phyloP scores from a whole-genome alignment of 2,888 invertebrate species.

The Homarus gammarus region DNA sequence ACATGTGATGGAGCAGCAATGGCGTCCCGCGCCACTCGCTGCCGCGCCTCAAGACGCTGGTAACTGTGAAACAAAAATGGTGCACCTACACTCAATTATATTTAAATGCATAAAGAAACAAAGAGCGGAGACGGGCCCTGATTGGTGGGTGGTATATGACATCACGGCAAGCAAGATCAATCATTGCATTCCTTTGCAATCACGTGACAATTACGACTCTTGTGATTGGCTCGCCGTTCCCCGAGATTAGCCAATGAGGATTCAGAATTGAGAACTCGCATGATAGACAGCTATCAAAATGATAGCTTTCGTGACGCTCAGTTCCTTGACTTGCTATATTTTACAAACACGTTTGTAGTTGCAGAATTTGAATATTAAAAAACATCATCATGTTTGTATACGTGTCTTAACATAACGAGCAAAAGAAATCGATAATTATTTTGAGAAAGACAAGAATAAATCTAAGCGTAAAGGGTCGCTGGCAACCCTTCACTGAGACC shows the following conservation, averaged over 20 bases:
- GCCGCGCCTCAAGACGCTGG: neutral
- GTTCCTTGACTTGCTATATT: slow-evolving; percentile 1
- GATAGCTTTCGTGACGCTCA: slow-evolving; percentile 53
- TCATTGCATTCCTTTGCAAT: slow-evolving; percentile 67
- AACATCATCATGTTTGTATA: neutral
- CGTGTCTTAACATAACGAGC: neutral
- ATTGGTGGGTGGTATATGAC: slow-evolving; percentile 42
- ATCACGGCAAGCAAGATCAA: slow-evolving; percentile 58
- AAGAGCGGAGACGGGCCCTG: neutral
- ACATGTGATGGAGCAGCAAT: no score
- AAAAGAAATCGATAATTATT: no score
- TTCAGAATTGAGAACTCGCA: slow-evolving; percentile 55
- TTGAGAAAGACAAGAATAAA: neutral
- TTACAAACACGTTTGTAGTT: slow-evolving; percentile 1
- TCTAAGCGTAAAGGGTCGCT: neutral
- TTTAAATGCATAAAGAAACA: slow-evolving; percentile 23
- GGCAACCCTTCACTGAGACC: slow-evolving; percentile 29
- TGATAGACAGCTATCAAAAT: slow-evolving; percentile 71
- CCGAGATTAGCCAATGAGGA: slow-evolving; percentile 52
- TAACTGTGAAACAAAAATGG: slow-evolving; percentile 23
- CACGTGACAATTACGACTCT: slow-evolving; percentile 59
- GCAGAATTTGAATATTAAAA: slow-evolving; percentile 14
- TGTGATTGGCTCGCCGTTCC: slow-evolving; percentile 40
- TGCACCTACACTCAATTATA: slow-evolving; percentile 13
- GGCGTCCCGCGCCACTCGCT: no score